Percentiles rank a stretch among this genome's conserved stretches.
phyloP scores from a whole-genome alignment of 1,140 invertebrate genomes.

The Drosophila lacteicornis region DNA sequence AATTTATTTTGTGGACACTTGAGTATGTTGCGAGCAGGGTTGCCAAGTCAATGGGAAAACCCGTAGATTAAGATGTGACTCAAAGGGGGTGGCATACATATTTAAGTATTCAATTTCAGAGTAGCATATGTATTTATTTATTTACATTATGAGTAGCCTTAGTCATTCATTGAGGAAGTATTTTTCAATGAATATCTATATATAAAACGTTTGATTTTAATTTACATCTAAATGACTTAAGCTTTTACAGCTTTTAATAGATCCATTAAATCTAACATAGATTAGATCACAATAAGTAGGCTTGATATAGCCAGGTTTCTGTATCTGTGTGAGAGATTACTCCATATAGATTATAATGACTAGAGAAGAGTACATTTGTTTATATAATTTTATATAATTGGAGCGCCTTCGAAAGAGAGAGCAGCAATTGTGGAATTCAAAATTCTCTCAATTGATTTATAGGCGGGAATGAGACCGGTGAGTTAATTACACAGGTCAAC shows the following conservation, averaged over 20 bases:
- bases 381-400: neutral
- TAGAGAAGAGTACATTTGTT: neutral
- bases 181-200: neutral
- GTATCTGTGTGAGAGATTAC: neutral
- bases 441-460: conserved; percentile 5
- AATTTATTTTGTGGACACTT: conserved; percentile 29
- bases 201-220: no score
- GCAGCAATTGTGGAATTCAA: neutral
- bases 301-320: no score
- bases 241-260: neutral
- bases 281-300: neutral
- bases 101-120: conserved; percentile 10
- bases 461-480: neutral
- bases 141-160: conserved; percentile 7
- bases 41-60: conserved; percentile 28
- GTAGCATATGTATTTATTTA: neutral
- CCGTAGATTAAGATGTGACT: conserved; percentile 18
- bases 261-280: neutral
- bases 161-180: neutral
- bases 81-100: neutral
- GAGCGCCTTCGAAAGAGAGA: neutral
- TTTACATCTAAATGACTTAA: no score
- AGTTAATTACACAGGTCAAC: conserved; percentile 10
- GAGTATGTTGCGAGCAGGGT: conserved; percentile 36
- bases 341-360: neutral